Base-by-base conservation (phyloP, 2,113 vertebrate species). In the Campylomormyrus tamandua region DNA sequence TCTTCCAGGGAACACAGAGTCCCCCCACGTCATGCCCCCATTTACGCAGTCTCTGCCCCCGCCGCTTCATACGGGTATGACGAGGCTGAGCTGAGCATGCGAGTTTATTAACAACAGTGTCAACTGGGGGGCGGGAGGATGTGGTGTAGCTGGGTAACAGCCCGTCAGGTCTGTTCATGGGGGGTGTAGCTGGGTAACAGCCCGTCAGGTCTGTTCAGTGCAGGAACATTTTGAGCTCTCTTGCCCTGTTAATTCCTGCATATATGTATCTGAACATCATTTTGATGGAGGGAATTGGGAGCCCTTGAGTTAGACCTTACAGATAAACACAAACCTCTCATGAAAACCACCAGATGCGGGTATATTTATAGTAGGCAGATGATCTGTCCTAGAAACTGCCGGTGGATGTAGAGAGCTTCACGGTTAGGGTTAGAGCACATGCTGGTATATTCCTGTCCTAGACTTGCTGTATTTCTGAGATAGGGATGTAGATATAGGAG, bases 21-120 rank as follows among this genome's bases (percentile, higher is more conserved):
- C 92, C 92, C 90, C 93, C 95, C 96, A 96, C 94, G 94, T 94
- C 95, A 94, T 93, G 93, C 96, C 93, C 95, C 95, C 94, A 95
- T 94, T 94, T 93, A 94, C 91, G 87, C 92, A 93, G 66, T 94
- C 94, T 94, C 94, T 95, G 89, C 93, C 74, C 91, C 95, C 92
- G 94, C 94, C 94, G 45, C 93, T 94, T 93, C 95, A 94, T 93
- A 95, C 95, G 95, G 96, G 96, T 93, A 95, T 70, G 62, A 70
- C 10, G n/a, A 31, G 27, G 62, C 62, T 3, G 27, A 70, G 10
- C 62, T 31, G 27, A 70, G 62, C 62, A 70, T 70, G 27, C 62
- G 1, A 70, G n/a, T 66, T 2, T 27, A 66, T 66, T 66, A 31
- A 27, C 24, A 27, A 3, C 9, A 11, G 62, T 31, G 62, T 70